Evolutionary conservation across 2,888 invertebrate genomes (phyloP).

Genomic region (Meloe dianella): DNA sequence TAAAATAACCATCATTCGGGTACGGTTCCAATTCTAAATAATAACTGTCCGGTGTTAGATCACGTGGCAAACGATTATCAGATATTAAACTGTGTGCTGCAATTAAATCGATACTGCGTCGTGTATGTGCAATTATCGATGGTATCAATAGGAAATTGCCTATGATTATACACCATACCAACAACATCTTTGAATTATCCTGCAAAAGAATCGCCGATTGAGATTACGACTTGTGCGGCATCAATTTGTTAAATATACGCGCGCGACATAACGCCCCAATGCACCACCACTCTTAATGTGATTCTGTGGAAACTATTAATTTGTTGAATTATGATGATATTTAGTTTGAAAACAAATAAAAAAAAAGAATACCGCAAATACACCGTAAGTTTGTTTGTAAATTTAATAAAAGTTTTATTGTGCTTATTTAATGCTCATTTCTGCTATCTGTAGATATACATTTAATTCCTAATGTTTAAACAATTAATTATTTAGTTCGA

Average conservation of each 20-base stretch:
- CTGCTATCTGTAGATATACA: not conserved
- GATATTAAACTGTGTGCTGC: constrained; percentile 70
- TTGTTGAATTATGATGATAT: not conserved
- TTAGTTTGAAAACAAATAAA: not conserved
- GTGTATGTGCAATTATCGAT: constrained; percentile 34
- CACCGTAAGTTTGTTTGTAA: not conserved
- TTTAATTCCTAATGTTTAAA: not conserved
- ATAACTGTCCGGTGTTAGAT: constrained; percentile 71
- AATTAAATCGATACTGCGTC: constrained; percentile 73
- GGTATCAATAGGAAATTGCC: constrained; percentile 21
- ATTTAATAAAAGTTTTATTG: not conserved
- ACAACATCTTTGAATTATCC: constrained; percentile 25
- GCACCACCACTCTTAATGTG: no score
- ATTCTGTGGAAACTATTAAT: no score
- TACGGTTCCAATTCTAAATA: constrained; percentile 71
- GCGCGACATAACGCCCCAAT: no score
- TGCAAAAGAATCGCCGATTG: constrained; percentile 37
- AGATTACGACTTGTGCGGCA: no score
- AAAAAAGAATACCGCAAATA: not conserved
- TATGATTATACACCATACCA: constrained; percentile 17
- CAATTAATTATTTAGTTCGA: not conserved
- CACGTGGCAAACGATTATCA: constrained; percentile 68
- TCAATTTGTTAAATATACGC: no score
- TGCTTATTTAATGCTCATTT: not conserved
- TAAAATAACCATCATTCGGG: constrained; percentile 69